Evolutionary conservation across 1,140 invertebrate genomes (phyloP).

Genomic region (Drosophila sp.): DNA sequence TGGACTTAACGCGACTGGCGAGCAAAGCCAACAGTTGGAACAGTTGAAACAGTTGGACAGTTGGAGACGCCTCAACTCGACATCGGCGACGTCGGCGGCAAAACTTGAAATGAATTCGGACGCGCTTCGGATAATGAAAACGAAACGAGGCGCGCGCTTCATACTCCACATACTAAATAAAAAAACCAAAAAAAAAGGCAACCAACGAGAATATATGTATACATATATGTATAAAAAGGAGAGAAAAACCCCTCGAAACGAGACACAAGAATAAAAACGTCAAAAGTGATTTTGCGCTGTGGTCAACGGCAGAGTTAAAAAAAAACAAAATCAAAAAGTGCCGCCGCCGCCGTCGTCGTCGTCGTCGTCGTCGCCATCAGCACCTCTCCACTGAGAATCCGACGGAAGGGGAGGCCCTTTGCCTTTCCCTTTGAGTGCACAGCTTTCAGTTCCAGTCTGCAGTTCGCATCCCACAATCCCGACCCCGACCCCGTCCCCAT

Average conservation of each 20-base stretch:
- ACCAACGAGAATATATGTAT: constrained; percentile 34
- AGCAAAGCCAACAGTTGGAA: constrained; percentile 68
- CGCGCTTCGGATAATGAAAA: constrained; percentile 81
- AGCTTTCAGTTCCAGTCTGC: constrained; percentile 5
- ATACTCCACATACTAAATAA: constrained; percentile 33
- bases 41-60: constrained; percentile 53
- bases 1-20: constrained; percentile 74
- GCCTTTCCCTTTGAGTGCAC: neutral
- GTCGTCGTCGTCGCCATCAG: constrained; percentile 56
- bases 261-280: constrained; percentile 81
- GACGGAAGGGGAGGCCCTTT: neutral
- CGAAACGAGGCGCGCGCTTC: constrained; percentile 76
- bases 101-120: constrained; percentile 80
- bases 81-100: constrained; percentile 53
- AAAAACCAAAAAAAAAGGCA: constrained; percentile 28
- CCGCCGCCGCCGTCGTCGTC: constrained; percentile 52
- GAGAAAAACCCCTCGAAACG: constrained; percentile 49
- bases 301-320: constrained; percentile 71
- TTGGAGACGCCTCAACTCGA: constrained; percentile 68
- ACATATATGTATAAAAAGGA: neutral
- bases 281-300: constrained; percentile 81
- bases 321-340: constrained; percentile 74
- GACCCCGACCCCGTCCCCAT: neutral
- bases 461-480: neutral
- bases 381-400: constrained; percentile 38